Evolutionary conservation across 2,797 vertebrate species (phyloP).

Genomic region (Acrossocheilus fasciatus): DNA sequence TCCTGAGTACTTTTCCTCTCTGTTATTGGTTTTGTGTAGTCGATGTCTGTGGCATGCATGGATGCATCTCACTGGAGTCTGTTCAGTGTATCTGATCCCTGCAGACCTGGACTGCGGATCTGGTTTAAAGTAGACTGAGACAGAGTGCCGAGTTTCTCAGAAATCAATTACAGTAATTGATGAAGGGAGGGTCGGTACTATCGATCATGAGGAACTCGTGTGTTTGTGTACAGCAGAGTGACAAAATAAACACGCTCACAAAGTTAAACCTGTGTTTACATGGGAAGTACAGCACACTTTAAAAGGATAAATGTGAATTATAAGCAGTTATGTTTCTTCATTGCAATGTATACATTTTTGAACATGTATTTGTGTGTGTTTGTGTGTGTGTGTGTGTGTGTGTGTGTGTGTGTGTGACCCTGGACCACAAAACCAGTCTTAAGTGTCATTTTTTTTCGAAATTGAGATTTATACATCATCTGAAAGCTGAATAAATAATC

Average conservation of each 20-base stretch:
- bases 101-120: slow-evolving; percentile 29
- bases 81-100: slow-evolving; percentile 64
- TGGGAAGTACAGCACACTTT: slow-evolving; percentile 55
- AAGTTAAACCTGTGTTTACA: slow-evolving; percentile 59
- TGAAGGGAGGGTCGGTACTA: slow-evolving; percentile 64
- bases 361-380: not conserved
- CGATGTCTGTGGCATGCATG: slow-evolving; percentile 60
- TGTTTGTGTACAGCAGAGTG: slow-evolving; percentile 68
- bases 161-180: slow-evolving; percentile 75
- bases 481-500: too few relatives aligned
- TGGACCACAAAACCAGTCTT: too few relatives aligned
- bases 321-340: not conserved
- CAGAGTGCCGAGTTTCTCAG: slow-evolving; percentile 58
- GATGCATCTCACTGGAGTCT: slow-evolving; percentile 77
- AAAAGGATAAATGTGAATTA: slow-evolving; percentile 63
- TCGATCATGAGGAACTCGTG: slow-evolving; percentile 70
- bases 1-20: slow-evolving; percentile 60
- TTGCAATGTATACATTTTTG: not conserved
- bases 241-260: slow-evolving; percentile 70
- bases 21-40: slow-evolving; percentile 43
- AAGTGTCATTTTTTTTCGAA: too few relatives aligned
- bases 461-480: too few relatives aligned
- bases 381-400: too few relatives aligned
- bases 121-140: slow-evolving; percentile 60
- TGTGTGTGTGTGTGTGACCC: too few relatives aligned